phyloP scores from a whole-genome alignment of 2,888 invertebrate species.

The Scaptomyza polygonia region DNA sequence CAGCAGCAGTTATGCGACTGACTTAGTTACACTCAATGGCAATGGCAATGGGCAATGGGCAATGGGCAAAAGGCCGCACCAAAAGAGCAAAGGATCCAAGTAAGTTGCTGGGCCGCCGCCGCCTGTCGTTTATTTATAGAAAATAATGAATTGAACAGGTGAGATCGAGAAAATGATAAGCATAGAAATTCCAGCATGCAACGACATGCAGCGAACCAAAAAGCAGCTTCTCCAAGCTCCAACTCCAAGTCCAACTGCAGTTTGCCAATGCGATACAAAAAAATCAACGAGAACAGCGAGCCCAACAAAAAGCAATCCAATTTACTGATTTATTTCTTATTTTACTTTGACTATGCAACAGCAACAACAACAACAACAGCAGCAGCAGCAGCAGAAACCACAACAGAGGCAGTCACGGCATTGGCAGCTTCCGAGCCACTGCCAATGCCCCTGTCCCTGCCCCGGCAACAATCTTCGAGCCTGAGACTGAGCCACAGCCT shows the following conservation, averaged over 20 bases:
- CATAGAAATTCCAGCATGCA: conserved; percentile 80
- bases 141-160: conserved; percentile 81
- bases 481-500: conserved; percentile 15
- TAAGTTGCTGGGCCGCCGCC: conserved; percentile 62
- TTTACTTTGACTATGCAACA: conserved; percentile 78
- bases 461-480: conserved; percentile 10
- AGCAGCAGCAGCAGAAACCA: conserved; percentile 51
- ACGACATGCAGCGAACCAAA: conserved; percentile 23
- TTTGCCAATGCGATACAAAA: conserved; percentile 51
- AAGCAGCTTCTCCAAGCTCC: conserved; percentile 35
- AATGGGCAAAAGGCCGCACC: conserved; percentile 2
- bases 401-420: conserved; percentile 63
- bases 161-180: conserved; percentile 80
- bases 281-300: conserved; percentile 68
- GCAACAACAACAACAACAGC: conserved; percentile 36
- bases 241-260: conserved; percentile 44
- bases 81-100: conserved; percentile 44
- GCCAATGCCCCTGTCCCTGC: conserved; percentile 24
- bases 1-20: conserved; percentile 54
- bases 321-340: conserved; percentile 81
- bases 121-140: conserved; percentile 77
- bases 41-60: conserved; percentile 1
- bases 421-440: conserved; percentile 28
- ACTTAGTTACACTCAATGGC: conserved; percentile 66
- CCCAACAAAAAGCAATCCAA: conserved; percentile 76